Conservation (phyloP, 2,888 invertebrate species). For the Diadegma fenestrale region DNA sequence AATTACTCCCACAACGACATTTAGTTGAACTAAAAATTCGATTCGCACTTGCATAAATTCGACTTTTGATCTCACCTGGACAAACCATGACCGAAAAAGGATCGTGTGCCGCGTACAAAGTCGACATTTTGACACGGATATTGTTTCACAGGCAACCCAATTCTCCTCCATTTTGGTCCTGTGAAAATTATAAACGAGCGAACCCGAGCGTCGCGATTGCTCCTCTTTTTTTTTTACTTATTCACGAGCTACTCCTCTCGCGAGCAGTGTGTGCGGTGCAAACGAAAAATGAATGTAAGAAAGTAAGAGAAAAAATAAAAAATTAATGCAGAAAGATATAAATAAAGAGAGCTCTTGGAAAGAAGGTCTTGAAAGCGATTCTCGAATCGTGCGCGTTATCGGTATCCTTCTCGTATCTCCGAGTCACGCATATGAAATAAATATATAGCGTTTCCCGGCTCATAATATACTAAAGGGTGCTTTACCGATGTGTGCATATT, state of each 20-base stretch:
- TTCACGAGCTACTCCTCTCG: conserved; percentile 18
- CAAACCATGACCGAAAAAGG: background rate
- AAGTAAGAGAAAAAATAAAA: conserved; percentile 17
- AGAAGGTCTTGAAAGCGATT: conserved; percentile 69
- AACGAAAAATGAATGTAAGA: conserved; percentile 12
- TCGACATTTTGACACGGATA: conserved; percentile 15
- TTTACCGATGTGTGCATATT: background rate
- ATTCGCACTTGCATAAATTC: background rate
- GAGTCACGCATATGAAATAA: conserved; percentile 74
- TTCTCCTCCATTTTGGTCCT: conserved; percentile 5
- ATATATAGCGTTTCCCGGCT: conserved; percentile 59
- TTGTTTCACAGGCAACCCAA: conserved; percentile 5
- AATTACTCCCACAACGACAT: background rate
- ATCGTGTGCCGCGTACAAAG: background rate
- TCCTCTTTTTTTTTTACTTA: conserved; percentile 15
- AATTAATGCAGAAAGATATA: conserved; percentile 44
- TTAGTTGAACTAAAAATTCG: background rate
- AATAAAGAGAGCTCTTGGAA: conserved; percentile 57
- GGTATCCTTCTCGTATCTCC: conserved; percentile 67
- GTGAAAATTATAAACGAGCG: conserved; percentile 43
- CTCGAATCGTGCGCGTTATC: conserved; percentile 73
- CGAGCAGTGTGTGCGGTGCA: background rate
- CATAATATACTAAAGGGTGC: conserved; percentile 29
- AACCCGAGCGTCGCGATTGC: conserved; percentile 44
- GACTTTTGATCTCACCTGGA: background rate